Evolutionary conservation across 1,140 invertebrate genomes (phyloP).

Genomic region (Mya arenaria): DNA sequence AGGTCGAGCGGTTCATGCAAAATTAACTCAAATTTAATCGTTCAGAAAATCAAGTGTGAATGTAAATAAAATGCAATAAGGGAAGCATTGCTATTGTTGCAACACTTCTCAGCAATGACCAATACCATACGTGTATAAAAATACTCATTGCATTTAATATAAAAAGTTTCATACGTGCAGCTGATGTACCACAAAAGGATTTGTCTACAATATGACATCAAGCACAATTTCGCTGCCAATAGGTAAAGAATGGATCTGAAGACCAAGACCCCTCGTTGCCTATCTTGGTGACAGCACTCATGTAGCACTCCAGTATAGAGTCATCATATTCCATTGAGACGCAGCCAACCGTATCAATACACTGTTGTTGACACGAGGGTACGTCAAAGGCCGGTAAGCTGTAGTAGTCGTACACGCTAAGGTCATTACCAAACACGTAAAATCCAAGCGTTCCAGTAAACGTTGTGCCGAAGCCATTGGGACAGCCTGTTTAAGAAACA

Average conservation of each 20-base stretch:
- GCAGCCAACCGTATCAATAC: background rate
- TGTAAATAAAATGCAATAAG: too few species aligned
- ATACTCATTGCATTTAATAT: too few species aligned
- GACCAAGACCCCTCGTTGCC: background rate
- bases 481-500: background rate
- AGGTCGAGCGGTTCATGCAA: too few species aligned
- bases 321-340: slow-evolving; percentile 12
- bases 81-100: too few species aligned
- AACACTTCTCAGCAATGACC: too few species aligned
- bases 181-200: too few species aligned
- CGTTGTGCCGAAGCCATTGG: background rate
- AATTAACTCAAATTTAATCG: too few species aligned
- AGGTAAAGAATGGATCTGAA: background rate
- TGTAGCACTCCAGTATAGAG: background rate
- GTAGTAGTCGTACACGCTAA: background rate
- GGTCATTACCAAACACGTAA: background rate
- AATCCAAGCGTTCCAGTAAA: background rate
- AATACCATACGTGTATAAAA: too few species aligned
- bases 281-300: background rate
- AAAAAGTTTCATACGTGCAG: too few species aligned
- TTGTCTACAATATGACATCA: background rate
- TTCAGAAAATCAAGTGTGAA: too few species aligned
- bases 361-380: background rate
- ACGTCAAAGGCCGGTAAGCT: too few species aligned
- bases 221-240: slow-evolving; percentile 26